Conservation (phyloP, 2,797 vertebrate genomes). For the Pelobates cultripes region DNA sequence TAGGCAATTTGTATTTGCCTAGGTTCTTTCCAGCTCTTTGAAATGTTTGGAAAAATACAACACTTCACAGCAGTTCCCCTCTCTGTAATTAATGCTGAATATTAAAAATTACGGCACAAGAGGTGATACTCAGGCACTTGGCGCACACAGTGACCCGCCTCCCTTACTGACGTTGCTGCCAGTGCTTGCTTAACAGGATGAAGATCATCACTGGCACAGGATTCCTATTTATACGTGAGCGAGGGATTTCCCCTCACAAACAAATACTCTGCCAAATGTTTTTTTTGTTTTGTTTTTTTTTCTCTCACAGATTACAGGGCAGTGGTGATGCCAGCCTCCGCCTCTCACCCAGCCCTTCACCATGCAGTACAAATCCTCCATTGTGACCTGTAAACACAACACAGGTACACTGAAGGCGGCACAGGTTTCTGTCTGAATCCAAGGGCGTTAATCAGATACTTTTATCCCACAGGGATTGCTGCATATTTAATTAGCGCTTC, state of each 20-base stretch:
- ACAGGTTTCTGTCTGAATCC: neutral
- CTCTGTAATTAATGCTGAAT: neutral
- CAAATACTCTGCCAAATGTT: conserved; percentile 41
- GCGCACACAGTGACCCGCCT: conserved; percentile 12
- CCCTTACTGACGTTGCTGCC: conserved; percentile 22
- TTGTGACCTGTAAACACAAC: conserved; percentile 8
- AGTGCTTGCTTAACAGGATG: conserved; percentile 31
- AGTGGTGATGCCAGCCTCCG: conserved; percentile 41
- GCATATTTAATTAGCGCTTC: conserved; percentile 40
- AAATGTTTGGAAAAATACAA: neutral
- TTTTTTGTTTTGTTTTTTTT: neutral
- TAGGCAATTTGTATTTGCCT: too few relatives aligned
- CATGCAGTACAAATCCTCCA: neutral
- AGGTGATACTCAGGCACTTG: neutral
- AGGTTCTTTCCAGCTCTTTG: too few relatives aligned
- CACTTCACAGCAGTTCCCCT: conserved; percentile 20
- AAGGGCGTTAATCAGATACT: conserved; percentile 14
- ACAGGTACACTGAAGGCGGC: neutral
- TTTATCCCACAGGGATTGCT: conserved; percentile 6
- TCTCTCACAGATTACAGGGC: conserved; percentile 49
- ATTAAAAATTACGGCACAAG: conserved; percentile 17
- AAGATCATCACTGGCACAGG: conserved; percentile 45
- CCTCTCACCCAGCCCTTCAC: conserved; percentile 14
- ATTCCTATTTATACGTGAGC: conserved; percentile 40
- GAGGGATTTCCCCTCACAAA: conserved; percentile 51